Evolutionary conservation across 2,113 vertebrate genomes (phyloP).

Genomic region (Corythoichthys haematopterus): DNA sequence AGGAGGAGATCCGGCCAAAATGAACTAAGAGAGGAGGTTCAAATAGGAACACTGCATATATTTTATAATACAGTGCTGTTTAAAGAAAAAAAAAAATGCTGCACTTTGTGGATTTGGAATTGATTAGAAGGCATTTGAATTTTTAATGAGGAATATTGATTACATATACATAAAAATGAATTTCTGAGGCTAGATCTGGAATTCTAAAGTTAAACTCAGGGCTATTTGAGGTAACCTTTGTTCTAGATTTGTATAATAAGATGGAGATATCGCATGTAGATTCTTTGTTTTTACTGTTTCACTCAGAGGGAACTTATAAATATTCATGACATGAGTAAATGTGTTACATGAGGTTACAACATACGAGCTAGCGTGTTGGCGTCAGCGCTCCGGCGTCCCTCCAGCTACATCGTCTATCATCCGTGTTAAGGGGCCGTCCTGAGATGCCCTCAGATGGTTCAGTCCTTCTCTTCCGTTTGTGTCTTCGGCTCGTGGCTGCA

Average conservation of each 20-base stretch:
- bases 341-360: constrained; percentile 18
- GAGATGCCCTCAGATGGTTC: constrained; percentile 46
- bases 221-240: no score
- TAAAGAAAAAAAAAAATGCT: no score
- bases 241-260: background rate
- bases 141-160: no score
- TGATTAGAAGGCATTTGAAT: no score
- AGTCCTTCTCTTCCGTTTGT: constrained; percentile 11
- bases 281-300: background rate
- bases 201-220: background rate
- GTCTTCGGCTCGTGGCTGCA: constrained; percentile 30
- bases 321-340: constrained; percentile 7
- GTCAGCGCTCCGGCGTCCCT: constrained; percentile 25
- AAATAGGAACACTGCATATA: no score
- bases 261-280: background rate
- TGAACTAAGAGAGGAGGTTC: no score
- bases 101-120: no score
- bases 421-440: constrained; percentile 38
- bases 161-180: no score
- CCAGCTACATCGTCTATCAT: constrained; percentile 22
- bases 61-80: no score
- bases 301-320: background rate
- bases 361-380: constrained; percentile 6
- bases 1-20: no score
- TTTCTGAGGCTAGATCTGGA: no score